Evolutionary conservation across 2,888 invertebrate genomes (phyloP), one percentile per base, ranked within the genome.

Genomic region (Ophion ventricosus): DNA sequence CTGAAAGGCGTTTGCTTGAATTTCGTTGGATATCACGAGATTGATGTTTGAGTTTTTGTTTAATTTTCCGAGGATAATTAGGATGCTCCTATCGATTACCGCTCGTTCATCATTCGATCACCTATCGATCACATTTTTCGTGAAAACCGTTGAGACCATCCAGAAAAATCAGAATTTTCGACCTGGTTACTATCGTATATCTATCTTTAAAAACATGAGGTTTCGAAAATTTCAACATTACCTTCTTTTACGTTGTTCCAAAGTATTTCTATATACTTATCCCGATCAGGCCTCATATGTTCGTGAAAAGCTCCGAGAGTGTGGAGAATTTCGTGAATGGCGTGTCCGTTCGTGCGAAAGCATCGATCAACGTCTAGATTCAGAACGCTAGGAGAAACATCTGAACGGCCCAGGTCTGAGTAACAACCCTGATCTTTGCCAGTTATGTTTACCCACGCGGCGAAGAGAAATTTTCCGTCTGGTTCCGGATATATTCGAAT

Each of bases 271-370:
- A 88, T 83, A n/a, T 87, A 56, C 2, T 83, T 10, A 73, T 88
- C 78, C 14, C 88, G 87, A 85, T 88, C 87, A 11, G 87, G 86
- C 35, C 87, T 83, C 86, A 85, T 87, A 57, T 87, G 87, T 49
- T 88, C 87, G 59, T 88, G 86, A 82, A 80, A 81, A 76, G 79
- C 78, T 56, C 88, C 88, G 67, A 88, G 74, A 14, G 83, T 80
- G 54, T 87, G 88, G 54, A 88, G 73, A n/a, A 87, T 74, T 59
- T 88, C 87, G 40, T 88, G 88, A 3, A 88, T 57, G 0, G 87
- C 70, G 43, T 88, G 87, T 14, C 87, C 88, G 54, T 25, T 72
- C 3, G 40, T 69, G 0, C 25, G 17, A 43, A 88, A 87, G 40
- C 88, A 88, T 23, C 11, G 77, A 2, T 43, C 1, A 2, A 86